A percentile compares a stretch with the other conserved stretches of the same genome.
Conservation (phyloP, 2,888 invertebrate species). For the Salticus scenicus region DNA sequence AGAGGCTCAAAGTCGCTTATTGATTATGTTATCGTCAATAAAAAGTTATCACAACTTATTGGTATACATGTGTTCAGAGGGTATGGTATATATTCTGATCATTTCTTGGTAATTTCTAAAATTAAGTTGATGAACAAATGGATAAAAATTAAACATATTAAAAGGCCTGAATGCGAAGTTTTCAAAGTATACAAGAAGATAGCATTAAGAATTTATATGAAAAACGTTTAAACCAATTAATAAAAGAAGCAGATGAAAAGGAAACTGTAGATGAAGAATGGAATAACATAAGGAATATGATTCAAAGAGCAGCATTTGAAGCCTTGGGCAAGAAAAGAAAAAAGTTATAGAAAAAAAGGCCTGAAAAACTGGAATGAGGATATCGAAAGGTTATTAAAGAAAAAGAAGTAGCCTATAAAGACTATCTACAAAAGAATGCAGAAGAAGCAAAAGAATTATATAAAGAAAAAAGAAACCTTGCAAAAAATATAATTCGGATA, state of each 20-base stretch:
- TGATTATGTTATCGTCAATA: neutral
- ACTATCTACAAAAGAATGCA: neutral
- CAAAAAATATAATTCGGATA: neutral
- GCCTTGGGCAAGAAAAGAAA: neutral
- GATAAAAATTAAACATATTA: neutral
- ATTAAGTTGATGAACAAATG: neutral
- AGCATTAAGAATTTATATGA: neutral
- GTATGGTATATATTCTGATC: neutral
- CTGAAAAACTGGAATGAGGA: slow-evolving; percentile 4
- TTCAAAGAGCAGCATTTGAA: neutral
- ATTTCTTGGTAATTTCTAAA: neutral
- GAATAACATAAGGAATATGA: neutral
- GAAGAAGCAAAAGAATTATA: neutral
- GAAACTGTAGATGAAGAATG: slow-evolving; percentile 2
- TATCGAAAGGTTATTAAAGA: neutral
- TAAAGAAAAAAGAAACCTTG: neutral
- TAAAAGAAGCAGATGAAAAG: neutral
- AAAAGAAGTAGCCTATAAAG: neutral
- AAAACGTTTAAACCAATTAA: neutral
- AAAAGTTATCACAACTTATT: slow-evolving; percentile 6
- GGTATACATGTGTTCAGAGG: neutral
- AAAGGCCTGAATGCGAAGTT: neutral
- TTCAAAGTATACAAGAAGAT: neutral
- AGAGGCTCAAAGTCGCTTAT: neutral
- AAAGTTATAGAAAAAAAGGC: neutral